These are phyloP conservation scores for Macquaria australasica DNA, from an alignment of 2,113 vertebrate species.

Conservation along the genomic window DNA sequence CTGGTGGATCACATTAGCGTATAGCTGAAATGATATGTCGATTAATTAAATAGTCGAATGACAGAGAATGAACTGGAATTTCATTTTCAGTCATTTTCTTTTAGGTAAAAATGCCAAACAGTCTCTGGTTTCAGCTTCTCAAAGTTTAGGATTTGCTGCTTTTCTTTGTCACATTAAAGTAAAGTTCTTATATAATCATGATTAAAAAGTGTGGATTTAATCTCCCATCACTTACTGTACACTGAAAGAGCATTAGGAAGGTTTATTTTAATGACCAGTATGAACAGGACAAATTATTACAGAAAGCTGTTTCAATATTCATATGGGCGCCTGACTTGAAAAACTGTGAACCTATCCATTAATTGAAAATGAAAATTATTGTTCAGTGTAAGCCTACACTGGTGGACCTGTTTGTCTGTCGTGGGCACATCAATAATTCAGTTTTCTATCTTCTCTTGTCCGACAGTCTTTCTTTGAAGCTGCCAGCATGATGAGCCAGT, in stretches of 20 bases:
- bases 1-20: neutral
- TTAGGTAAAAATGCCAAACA: too few species aligned
- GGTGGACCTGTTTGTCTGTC: neutral
- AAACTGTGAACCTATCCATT: neutral
- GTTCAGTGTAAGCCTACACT: neutral
- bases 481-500: conserved; percentile 99
- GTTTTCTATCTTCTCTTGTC: neutral
- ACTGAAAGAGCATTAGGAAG: neutral
- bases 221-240: neutral
- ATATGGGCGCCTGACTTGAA: neutral
- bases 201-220: neutral
- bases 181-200: neutral
- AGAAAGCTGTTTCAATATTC: too few species aligned
- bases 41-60: neutral
- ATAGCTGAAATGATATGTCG: neutral
- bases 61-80: neutral
- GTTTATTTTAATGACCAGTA: neutral
- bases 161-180: neutral
- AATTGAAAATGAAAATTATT: neutral
- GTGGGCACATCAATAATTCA: neutral
- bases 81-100: too few species aligned
- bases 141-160: neutral
- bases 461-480: conserved; percentile 97
- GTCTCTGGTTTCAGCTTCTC: too few species aligned
- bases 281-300: too few species aligned